Evolutionary conservation across 1,140 invertebrate species (phyloP).

Genomic region (Eulimnadia texana): DNA sequence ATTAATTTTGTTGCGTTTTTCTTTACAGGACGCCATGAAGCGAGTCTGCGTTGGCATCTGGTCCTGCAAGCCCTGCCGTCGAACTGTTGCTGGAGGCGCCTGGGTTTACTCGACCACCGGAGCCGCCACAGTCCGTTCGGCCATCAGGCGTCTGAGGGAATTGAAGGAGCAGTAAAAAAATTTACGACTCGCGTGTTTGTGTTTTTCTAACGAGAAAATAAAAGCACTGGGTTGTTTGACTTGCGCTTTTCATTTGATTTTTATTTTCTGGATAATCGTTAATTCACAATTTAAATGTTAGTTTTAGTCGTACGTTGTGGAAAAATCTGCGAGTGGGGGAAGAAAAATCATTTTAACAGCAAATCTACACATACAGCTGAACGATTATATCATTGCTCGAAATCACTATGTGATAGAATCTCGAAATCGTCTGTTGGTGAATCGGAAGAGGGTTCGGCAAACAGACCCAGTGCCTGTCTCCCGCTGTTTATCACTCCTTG

Average conservation of each 20-base stretch:
- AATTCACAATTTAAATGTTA: background rate
- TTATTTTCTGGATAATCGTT: background rate
- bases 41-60: conserved; percentile 95
- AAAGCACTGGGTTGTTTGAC: background rate
- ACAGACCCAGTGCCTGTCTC: background rate
- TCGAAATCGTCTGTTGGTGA: background rate
- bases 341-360: background rate
- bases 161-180: conserved; percentile 61
- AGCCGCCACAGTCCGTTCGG: conserved; percentile 86
- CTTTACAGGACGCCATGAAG: conserved; percentile 89
- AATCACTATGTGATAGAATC: background rate
- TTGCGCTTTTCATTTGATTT: background rate
- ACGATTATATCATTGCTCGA: background rate
- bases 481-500: background rate
- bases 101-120: conserved; percentile 95
- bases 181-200: background rate
- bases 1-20: conserved; percentile 15
- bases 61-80: conserved; percentile 90
- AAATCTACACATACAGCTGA: background rate
- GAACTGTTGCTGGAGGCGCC: conserved; percentile 87
- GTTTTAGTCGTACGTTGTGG: background rate
- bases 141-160: conserved; percentile 90
- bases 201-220: background rate
- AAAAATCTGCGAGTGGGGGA: background rate
- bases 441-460: background rate